A percentile compares a stretch with the other conserved stretches of the same genome.
Conservation (phyloP, 2,888 invertebrate genomes). For the Germaria angustata region DNA sequence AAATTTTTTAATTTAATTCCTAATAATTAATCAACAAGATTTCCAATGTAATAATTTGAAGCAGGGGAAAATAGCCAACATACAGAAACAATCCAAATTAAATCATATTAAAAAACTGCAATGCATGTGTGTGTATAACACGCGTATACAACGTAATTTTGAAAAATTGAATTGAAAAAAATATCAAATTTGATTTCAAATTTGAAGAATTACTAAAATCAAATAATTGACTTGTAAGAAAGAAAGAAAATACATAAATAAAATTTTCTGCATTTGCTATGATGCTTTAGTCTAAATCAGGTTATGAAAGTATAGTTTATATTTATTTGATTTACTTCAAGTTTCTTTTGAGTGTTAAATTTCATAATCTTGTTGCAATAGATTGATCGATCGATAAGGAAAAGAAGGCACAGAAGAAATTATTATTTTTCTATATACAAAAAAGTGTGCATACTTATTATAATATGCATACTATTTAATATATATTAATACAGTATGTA, state of each 20-base stretch:
- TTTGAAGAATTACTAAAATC: no score
- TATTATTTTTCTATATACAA: slow-evolving; percentile 71
- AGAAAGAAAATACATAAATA: no score
- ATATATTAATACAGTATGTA: slow-evolving; percentile 11
- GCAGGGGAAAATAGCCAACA: slow-evolving; percentile 21
- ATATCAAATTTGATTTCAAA: no score
- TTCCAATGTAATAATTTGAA: slow-evolving; percentile 40
- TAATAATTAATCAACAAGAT: slow-evolving; percentile 77
- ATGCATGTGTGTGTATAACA: not conserved
- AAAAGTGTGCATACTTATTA: slow-evolving; percentile 26
- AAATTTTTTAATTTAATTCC: slow-evolving; percentile 62
- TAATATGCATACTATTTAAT: not conserved
- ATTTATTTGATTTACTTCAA: slow-evolving; percentile 7
- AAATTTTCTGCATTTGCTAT: not conserved
- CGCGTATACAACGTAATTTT: no score
- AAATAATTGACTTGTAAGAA: no score
- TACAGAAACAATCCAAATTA: no score
- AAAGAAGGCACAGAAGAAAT: slow-evolving; percentile 79
- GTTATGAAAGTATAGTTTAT: slow-evolving; percentile 27
- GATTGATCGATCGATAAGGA: slow-evolving; percentile 59
- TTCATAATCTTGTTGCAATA: slow-evolving; percentile 33
- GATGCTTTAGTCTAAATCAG: slow-evolving; percentile 5
- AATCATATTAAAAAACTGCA: not conserved
- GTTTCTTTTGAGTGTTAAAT: not conserved
- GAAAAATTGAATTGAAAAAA: no score